Percentiles rank a stretch among this genome's conserved stretches.
Conservation (phyloP, 2,113 vertebrate species). For the Cygnus buccinator region DNA sequence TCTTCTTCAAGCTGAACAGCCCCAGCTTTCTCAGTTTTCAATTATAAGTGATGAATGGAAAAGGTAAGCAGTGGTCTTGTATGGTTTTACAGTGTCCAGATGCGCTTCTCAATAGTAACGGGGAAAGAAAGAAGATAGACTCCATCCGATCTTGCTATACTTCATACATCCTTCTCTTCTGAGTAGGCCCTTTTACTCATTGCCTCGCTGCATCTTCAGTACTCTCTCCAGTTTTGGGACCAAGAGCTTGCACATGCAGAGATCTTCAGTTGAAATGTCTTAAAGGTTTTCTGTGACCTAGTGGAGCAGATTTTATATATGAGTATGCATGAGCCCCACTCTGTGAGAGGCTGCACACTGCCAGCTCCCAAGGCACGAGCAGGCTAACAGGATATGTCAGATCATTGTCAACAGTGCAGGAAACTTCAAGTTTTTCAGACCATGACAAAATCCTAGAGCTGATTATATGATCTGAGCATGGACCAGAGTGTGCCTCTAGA, state of each 20-base stretch:
- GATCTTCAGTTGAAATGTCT: not conserved
- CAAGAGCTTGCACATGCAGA: not conserved
- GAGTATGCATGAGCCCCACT: accelerated
- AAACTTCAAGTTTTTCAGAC: not conserved
- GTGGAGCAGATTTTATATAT: not conserved
- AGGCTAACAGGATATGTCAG: not conserved
- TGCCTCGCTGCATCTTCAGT: not conserved
- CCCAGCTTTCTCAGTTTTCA: too few species aligned
- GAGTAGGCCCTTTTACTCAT: not conserved
- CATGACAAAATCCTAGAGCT: not conserved
- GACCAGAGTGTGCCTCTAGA: not conserved
- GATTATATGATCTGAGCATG: not conserved
- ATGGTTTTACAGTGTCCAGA: not conserved
- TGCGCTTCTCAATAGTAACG: not conserved
- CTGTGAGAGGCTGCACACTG: not conserved
- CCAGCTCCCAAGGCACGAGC: not conserved
- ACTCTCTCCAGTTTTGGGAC: not conserved
- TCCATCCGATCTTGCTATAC: not conserved
- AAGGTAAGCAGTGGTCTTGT: not conserved
- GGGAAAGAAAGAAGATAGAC: not conserved
- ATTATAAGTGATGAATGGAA: not conserved
- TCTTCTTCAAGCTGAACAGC: too few species aligned
- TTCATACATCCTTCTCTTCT: not conserved
- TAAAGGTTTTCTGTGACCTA: not conserved
- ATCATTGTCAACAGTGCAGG: not conserved